phyloP scores from a whole-genome alignment of 2,888 invertebrate species.

The Acrobasis suavella region DNA sequence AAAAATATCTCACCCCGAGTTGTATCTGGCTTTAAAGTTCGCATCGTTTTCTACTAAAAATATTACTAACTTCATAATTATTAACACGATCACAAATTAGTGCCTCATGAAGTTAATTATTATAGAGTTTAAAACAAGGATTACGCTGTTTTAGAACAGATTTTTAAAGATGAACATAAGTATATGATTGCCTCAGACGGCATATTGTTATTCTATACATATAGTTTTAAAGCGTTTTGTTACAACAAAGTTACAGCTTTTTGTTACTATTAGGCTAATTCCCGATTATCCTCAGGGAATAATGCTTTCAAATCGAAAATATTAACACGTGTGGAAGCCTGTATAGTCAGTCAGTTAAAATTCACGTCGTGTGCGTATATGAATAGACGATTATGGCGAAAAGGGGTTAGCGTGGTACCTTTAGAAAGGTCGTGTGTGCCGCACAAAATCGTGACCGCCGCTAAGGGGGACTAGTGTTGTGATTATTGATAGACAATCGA shows the following conservation, averaged over 20 bases:
- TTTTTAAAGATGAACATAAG: no score
- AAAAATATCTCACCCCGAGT: no score
- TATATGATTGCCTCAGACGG: no score
- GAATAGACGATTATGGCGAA: constrained; percentile 61
- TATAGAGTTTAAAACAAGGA: no score
- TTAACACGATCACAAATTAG: no score
- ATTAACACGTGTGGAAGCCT: constrained; percentile 27
- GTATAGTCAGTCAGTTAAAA: constrained; percentile 50
- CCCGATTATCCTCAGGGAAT: constrained; percentile 2
- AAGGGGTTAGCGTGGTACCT: constrained; percentile 56
- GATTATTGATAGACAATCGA: constrained; percentile 13
- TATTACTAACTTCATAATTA: no score
- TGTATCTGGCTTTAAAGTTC: no score
- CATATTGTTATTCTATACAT: no score
- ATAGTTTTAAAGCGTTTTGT: neutral
- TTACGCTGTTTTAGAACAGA: no score
- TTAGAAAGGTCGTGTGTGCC: constrained; percentile 39
- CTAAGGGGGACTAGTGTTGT: constrained; percentile 16
- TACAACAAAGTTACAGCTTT: neutral
- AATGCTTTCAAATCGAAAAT: constrained; percentile 26
- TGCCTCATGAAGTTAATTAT: no score
- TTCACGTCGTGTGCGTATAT: constrained; percentile 53
- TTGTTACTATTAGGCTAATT: neutral
- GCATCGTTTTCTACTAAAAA: no score
- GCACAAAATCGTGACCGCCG: constrained; percentile 33